Percentiles rank a stretch among this genome's conserved stretches.
Evolutionary conservation across 1,140 invertebrate species (phyloP).

Genomic region (Danaus melanippus): DNA sequence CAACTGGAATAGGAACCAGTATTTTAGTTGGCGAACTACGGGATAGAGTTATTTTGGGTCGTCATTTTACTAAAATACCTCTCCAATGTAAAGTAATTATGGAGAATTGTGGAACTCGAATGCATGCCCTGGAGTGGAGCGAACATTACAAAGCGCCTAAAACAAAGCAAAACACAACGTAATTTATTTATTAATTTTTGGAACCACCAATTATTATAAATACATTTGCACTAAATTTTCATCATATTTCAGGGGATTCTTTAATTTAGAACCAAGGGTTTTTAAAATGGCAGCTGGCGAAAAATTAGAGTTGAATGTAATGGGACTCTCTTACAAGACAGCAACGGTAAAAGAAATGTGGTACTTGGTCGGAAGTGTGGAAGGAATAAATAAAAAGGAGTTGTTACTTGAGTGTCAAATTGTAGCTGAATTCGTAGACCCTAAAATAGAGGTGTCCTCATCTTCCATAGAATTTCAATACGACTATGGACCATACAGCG

Average conservation of each 20-base stretch:
- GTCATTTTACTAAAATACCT: slow-evolving; percentile 56
- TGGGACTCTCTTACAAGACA: slow-evolving; percentile 47
- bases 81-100: slow-evolving; percentile 51
- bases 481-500: slow-evolving; percentile 59
- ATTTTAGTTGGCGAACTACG: slow-evolving; percentile 48
- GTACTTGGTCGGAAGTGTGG: slow-evolving; percentile 59
- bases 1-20: slow-evolving; percentile 56
- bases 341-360: slow-evolving; percentile 53
- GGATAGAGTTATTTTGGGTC: slow-evolving; percentile 47
- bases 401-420: slow-evolving; percentile 53
- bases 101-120: slow-evolving; percentile 53
- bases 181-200: too few species aligned
- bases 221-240: too few species aligned
- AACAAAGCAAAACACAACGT: slow-evolving; percentile 42
- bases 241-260: slow-evolving; percentile 36
- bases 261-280: slow-evolving; percentile 46
- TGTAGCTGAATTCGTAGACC: slow-evolving; percentile 58
- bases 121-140: slow-evolving; percentile 57
- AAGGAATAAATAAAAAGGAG: slow-evolving; percentile 64
- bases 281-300: slow-evolving; percentile 59
- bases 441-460: slow-evolving; percentile 55
- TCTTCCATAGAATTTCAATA: slow-evolving; percentile 47
- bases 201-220: too few species aligned
- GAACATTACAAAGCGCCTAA: slow-evolving; percentile 58
- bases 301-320: slow-evolving; percentile 48